Percentiles rank a stretch among this genome's conserved stretches.
Evolutionary conservation across 2,797 vertebrate species (phyloP).

Genomic region (Pangasius sanitwongsei): DNA sequence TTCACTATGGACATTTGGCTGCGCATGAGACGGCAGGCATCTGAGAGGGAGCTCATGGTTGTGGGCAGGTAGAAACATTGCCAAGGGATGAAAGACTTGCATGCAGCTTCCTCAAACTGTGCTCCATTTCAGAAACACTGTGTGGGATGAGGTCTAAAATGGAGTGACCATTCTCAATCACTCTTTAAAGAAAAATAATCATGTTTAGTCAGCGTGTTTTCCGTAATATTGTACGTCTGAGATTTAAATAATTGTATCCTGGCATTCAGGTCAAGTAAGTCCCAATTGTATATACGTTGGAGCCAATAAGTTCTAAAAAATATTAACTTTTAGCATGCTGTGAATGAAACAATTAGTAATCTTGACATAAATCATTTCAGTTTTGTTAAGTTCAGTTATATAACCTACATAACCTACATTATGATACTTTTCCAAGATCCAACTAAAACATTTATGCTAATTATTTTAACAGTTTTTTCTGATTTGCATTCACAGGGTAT

Average conservation of each 20-base stretch:
- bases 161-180: neutral
- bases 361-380: neutral
- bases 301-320: neutral
- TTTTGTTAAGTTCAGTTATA: neutral
- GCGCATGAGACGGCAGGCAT: conserved; percentile 73
- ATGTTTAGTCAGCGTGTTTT: neutral
- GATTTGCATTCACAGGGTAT: conserved; percentile 75
- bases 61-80: conserved; percentile 66
- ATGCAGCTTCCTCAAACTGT: neutral
- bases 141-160: neutral
- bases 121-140: neutral
- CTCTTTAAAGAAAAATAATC: neutral
- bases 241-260: neutral
- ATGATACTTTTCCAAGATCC: neutral
- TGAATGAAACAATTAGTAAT: neutral
- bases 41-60: conserved; percentile 89
- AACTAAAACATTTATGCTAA: neutral
- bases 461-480: neutral
- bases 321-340: neutral
- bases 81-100: neutral
- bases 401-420: neutral
- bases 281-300: neutral
- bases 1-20: conserved; percentile 93
- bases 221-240: neutral
- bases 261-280: neutral